These are phyloP conservation scores for Neodontobutis hainanensis DNA, from an alignment of 2,113 vertebrate species.

Conservation along the genomic window DNA sequence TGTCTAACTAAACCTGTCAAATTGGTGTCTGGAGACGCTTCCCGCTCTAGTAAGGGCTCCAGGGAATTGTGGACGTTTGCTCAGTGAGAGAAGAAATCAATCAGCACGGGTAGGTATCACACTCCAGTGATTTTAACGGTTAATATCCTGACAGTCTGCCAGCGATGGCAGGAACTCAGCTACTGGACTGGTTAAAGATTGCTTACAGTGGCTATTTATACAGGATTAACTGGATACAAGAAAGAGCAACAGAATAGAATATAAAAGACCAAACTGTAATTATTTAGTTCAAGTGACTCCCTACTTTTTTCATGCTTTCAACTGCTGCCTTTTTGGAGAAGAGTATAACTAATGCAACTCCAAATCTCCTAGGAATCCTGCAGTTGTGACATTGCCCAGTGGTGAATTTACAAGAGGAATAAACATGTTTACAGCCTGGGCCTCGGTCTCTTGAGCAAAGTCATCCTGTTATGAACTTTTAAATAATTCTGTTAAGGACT, in stretches of 20 bases:
- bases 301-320: too few relatives aligned
- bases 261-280: too few relatives aligned
- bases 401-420: too few relatives aligned
- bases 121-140: slow-evolving; percentile 68
- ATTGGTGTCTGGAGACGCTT: slow-evolving; percentile 67
- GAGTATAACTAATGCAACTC: too few relatives aligned
- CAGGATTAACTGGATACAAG: background rate
- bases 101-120: slow-evolving; percentile 63
- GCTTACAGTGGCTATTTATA: slow-evolving; percentile 14
- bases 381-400: too few relatives aligned
- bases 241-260: too few relatives aligned
- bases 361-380: background rate
- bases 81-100: slow-evolving; percentile 65
- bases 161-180: slow-evolving; percentile 48
- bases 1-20: slow-evolving; percentile 72
- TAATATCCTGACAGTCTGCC: slow-evolving; percentile 60
- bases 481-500: too few relatives aligned
- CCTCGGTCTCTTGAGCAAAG: too few relatives aligned
- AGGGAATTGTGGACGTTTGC: slow-evolving; percentile 66
- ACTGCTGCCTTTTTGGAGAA: too few relatives aligned
- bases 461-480: too few relatives aligned
- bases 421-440: too few relatives aligned
- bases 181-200: slow-evolving; percentile 46
- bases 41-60: slow-evolving; percentile 64
- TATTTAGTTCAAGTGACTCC: too few relatives aligned